Evolutionary conservation across 2,113 vertebrate genomes (phyloP).

Genomic region (Ibidorhyncha struthersii): DNA sequence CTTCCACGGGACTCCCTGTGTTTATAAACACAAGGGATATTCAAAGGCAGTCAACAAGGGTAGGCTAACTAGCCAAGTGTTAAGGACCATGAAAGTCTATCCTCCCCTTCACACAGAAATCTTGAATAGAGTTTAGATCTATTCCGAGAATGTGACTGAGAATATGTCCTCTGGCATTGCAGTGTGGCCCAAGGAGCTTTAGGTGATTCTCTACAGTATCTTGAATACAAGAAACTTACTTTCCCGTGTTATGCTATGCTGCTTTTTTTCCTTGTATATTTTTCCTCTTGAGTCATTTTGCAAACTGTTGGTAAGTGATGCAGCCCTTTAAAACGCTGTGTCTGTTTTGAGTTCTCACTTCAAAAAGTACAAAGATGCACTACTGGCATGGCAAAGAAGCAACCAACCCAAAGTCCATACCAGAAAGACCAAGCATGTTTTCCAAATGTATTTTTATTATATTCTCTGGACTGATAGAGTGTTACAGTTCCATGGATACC

Average conservation of each 20-base stretch:
- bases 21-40: not conserved
- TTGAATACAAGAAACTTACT: not conserved
- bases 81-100: not conserved
- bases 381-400: not conserved
- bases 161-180: not conserved
- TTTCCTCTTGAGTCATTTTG: not conserved
- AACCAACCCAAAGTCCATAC: not conserved
- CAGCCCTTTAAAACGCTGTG: not conserved
- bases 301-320: not conserved
- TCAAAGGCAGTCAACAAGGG: not conserved
- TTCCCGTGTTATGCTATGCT: not conserved
- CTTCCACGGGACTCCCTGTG: not conserved
- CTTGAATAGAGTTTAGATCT: not conserved
- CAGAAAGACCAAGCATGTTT: not conserved
- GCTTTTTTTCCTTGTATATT: not conserved
- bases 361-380: not conserved
- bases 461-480: not conserved
- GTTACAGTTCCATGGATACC: not conserved
- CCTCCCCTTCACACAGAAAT: not conserved
- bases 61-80: not conserved
- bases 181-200: not conserved
- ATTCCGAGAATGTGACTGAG: not conserved
- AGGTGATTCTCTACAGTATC: not conserved
- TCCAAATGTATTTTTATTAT: not conserved
- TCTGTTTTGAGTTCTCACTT: not conserved